Percentiles rank a stretch among this genome's conserved stretches.
phyloP scores from a whole-genome alignment of 2,888 invertebrate genomes.

The Ernsta delagoae region DNA sequence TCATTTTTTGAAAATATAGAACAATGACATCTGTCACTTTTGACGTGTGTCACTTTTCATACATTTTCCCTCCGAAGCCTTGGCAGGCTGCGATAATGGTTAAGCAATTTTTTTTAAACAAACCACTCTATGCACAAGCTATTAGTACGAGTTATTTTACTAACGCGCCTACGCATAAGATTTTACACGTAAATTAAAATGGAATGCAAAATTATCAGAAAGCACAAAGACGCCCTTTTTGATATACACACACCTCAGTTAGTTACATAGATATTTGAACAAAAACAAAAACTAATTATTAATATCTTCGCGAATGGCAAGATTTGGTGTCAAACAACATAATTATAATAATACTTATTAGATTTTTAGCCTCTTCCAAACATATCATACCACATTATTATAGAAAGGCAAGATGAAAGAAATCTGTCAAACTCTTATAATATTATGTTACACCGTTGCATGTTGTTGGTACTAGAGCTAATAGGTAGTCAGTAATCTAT shows the following conservation, averaged over 20 bases:
- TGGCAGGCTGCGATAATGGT: not conserved
- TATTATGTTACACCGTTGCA: too few relatives aligned
- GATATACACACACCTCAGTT: not conserved
- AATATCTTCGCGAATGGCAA: constrained; percentile 24
- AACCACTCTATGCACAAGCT: not conserved
- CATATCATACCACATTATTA: too few relatives aligned
- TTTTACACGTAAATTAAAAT: constrained; percentile 21
- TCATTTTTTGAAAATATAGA: not conserved
- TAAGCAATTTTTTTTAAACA: not conserved
- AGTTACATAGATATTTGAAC: not conserved
- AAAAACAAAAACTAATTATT: not conserved
- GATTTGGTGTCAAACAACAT: constrained; percentile 13
- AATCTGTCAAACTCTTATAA: too few relatives aligned
- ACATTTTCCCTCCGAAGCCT: not conserved
- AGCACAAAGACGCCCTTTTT: constrained; percentile 17
- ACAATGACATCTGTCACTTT: not conserved
- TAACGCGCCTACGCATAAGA: constrained; percentile 4
- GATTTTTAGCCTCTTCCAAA: constrained; percentile 14
- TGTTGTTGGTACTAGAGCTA: too few relatives aligned
- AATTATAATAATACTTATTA: not conserved
- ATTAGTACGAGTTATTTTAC: not conserved
- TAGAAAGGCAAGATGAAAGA: too few relatives aligned
- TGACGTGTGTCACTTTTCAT: not conserved
- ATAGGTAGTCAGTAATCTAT: too few relatives aligned
- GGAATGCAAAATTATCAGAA: constrained; percentile 45